Evolutionary conservation across 2,888 invertebrate species (phyloP), one percentile per base, ranked within the genome.

Genomic region (Lapara coniferarum): DNA sequence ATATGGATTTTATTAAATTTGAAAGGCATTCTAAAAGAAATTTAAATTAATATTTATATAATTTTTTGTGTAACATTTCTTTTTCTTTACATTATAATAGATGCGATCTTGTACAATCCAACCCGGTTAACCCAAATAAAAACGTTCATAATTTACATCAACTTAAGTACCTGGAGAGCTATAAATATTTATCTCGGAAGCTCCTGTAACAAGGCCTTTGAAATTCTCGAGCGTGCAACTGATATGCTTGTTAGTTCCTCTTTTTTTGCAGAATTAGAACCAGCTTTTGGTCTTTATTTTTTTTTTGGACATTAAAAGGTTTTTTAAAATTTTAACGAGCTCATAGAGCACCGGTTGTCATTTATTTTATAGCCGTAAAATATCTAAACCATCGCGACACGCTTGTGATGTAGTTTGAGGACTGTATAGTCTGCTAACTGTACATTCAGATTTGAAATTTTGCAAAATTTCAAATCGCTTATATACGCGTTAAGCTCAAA

Each of bases 171-270:
- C 71, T 66, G 57, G 77, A 75, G 78, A 71, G 73, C 75, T 73
- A 82, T 86, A 85, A 86, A 87, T 87, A 83, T 84, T 81, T 81
- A 78, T 74, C 71, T 69, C 69, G 74, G 69, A 79, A 81, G 78
- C 77, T 77, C 77, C 68, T 74, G 76, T 75, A 76, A 74, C 74
- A 72, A 63, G 66, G 75, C 71, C 78, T 82, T 80, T 79, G 78
- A 77, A 77, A 78, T 74, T 80, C 72, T 78, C 75, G 74, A 75
- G 71, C 74, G 74, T 77, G 74, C 74, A 76, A 77, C 73, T 75
- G 76, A 77, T 81, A 79, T 74, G 71, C 73, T 71, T 72, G 75
- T 77, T 77, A 70, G 75, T 74, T 75, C 75, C 72, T 77, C 74
- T 76, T 75, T 75, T 76, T 74, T 72, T 70, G 55, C 69, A 72